Evolutionary conservation across 2,113 vertebrate genomes (phyloP), one percentile per base, ranked within the genome.

Genomic region (Cochlearius cochlearius): DNA sequence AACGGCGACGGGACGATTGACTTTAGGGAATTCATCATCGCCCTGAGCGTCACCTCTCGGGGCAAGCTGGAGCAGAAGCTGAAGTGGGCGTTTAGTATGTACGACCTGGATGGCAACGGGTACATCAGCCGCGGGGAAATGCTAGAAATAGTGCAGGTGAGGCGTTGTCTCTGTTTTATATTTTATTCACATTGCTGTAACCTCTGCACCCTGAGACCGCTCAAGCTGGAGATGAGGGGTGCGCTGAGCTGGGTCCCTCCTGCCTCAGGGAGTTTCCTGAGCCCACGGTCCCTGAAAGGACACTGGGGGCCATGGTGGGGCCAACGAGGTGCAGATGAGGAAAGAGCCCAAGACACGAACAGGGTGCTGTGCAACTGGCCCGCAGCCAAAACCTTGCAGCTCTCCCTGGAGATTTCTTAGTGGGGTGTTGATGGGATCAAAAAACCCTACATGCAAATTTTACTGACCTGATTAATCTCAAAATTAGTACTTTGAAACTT

Each of bases 131-230:
- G 98, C 17, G 97, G 98, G 22, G 98, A 99, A 94, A 98, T 99
- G 98, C 98, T 99, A 67, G 98, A 99, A 97, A 99, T 99, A n/a
- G 98, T 99, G 68, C 98, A 98, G 98, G 98, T 98, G 92, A 98
- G 95, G 32, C 19, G 0, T 12, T 43, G 5, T 59, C 50, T 53
- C 49, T 63, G 0, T 11, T 55, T 63, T 56, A 2, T 43, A 4
- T 56, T 52, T 86, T n/a, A 12, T 10, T 53, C 5, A 6, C 23
- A 43, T 20, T 74, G 45, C 38, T 79, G 74, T 53, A 68, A n/a
- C 18, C 15, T 76, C 64, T 78, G 59, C 16, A 9, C 29, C 9
- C 1, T 7, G 16, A 66, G 32, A 22, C 62, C 47, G 16, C 55
- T 58, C 80, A 47, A 88, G 43, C 29, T 66, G 56, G 66, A 66